Evolutionary conservation across 92 coral and sea anemone genomes (phyloP).

Genomic region (Siderastrea radians): DNA sequence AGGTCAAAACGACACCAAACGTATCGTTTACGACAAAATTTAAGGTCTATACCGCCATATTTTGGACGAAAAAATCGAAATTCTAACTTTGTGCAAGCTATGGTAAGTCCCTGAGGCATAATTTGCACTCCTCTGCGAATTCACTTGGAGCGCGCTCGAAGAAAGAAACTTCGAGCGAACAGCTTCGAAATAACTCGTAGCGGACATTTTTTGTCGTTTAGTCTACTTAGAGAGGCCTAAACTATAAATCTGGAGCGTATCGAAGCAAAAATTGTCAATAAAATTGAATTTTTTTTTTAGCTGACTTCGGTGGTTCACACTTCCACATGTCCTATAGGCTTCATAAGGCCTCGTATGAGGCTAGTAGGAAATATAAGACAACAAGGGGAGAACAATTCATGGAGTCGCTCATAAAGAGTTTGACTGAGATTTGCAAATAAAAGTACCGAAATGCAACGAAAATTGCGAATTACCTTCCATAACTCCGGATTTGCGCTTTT

Average conservation of each 20-base stretch:
- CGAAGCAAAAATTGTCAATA: slow-evolving; percentile 19
- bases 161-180: slow-evolving; percentile 46
- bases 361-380: slow-evolving; percentile 73
- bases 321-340: slow-evolving; percentile 65
- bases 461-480: slow-evolving; percentile 87
- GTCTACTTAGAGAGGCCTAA: slow-evolving; percentile 26
- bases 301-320: slow-evolving; percentile 48
- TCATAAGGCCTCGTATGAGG: slow-evolving; percentile 75
- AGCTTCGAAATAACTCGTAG: slow-evolving; percentile 59
- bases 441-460: slow-evolving; percentile 59
- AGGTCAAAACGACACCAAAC: slow-evolving; percentile 54
- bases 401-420: slow-evolving; percentile 75
- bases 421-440: slow-evolving; percentile 73
- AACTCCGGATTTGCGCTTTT: slow-evolving; percentile 73
- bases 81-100: slow-evolving; percentile 34
- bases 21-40: slow-evolving; percentile 50
- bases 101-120: slow-evolving; percentile 54
- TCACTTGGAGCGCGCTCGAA: slow-evolving; percentile 25
- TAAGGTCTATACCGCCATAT: slow-evolving; percentile 30
- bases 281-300: slow-evolving; percentile 29
- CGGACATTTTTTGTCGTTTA: slow-evolving; percentile 61
- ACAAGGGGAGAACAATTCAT: slow-evolving; percentile 82
- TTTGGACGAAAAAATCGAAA: slow-evolving; percentile 29
- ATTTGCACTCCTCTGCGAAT: slow-evolving; percentile 21
- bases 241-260: slow-evolving; percentile 20